These are phyloP conservation scores for Argyrosomus regius DNA, from an alignment of 2,797 vertebrate genomes.

Conservation along the genomic window DNA sequence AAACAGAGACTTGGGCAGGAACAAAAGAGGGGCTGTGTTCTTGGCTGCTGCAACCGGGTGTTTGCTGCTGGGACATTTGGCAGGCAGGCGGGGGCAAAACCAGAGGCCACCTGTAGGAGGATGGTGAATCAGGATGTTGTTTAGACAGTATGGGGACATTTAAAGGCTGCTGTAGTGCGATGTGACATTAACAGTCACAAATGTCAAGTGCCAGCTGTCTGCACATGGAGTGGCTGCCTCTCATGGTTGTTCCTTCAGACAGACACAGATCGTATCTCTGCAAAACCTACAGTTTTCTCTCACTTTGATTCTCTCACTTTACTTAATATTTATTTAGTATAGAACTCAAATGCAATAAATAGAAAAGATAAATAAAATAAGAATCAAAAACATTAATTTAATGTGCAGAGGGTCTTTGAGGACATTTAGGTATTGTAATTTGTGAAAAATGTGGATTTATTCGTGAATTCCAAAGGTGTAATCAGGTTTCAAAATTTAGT, in stretches of 20 bases:
- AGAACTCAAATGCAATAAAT: background rate
- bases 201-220: constrained; percentile 70
- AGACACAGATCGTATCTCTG: constrained; percentile 20
- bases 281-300: background rate
- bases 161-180: constrained; percentile 43
- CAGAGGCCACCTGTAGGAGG: constrained; percentile 53
- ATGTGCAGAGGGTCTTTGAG: background rate
- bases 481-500: background rate
- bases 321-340: background rate
- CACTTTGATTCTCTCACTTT: background rate
- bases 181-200: constrained; percentile 65
- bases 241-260: constrained; percentile 32
- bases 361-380: background rate
- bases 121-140: constrained; percentile 63
- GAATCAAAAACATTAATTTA: background rate
- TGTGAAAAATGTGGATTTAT: background rate
- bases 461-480: background rate
- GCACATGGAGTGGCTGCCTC: constrained; percentile 27
- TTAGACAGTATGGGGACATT: constrained; percentile 41
- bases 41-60: constrained; percentile 23
- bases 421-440: background rate
- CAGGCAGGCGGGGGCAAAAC: constrained; percentile 51
- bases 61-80: constrained; percentile 62
- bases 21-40: constrained; percentile 11
- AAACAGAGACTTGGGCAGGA: constrained; percentile 4